Conservation (phyloP, 2,113 vertebrate genomes). For the Oryzias woworae region DNA sequence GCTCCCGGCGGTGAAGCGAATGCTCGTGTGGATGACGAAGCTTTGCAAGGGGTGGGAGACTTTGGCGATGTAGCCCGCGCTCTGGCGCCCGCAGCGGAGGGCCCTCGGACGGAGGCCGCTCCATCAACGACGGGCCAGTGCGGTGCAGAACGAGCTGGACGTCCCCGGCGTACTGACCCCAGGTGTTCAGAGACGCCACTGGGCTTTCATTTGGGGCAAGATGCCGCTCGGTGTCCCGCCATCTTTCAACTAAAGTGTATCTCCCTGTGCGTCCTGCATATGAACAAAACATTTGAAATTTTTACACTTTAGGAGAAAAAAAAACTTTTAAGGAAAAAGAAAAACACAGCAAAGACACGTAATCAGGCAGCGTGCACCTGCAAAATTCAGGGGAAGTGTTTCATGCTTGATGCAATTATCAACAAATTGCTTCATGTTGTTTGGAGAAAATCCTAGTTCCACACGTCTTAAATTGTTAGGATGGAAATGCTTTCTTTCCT, state of each 20-base stretch:
- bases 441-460: constrained; percentile 7
- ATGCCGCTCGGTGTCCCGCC: constrained; percentile 93
- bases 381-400: neutral
- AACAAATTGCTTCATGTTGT: constrained; percentile 1
- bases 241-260: constrained; percentile 96
- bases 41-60: constrained; percentile 92
- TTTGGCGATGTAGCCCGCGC: constrained; percentile 91
- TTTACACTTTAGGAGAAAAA: neutral
- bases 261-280: constrained; percentile 89
- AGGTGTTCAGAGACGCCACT: constrained; percentile 93
- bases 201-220: constrained; percentile 93
- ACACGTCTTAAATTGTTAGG: neutral
- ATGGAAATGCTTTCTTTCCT: constrained; percentile 6
- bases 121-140: constrained; percentile 91
- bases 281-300: constrained; percentile 14
- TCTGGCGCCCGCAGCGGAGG: constrained; percentile 86
- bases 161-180: constrained; percentile 96
- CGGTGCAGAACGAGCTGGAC: constrained; percentile 93
- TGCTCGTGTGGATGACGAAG: constrained; percentile 85
- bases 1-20: constrained; percentile 88
- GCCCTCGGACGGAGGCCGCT: constrained; percentile 89
- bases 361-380: no score
- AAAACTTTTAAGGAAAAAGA: neutral
- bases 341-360: neutral
- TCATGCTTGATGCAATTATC: neutral